Evolutionary conservation across 2,113 vertebrate genomes (phyloP), one percentile per base, ranked within the genome.

Genomic region (Symphodus melops): DNA sequence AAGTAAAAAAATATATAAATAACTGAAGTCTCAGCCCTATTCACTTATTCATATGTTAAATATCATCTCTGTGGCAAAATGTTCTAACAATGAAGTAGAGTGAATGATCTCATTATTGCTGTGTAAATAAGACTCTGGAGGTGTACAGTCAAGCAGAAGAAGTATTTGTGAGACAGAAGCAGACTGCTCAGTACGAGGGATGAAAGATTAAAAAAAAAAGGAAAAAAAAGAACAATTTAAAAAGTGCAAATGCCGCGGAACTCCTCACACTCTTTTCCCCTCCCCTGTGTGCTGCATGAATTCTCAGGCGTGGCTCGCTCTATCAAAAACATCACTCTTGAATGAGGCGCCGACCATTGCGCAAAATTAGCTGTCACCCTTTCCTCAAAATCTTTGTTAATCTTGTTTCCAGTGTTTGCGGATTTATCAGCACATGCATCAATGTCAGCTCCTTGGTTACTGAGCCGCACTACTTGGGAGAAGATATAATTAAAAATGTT

Each of bases 401-500:
- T 99, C 97, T 98, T 95, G 97, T 99, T 99, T 98, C 97, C 96
- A 97, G 96, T 97, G 96, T 98, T 98, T 98, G 96, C 96, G 96
- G 97, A 96, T 98, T 99, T 98, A 98, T 99, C 97, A 98, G 96
- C 97, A 98, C 97, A 99, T 99, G 98, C 96, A 99, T 99, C 97
- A 99, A 97, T 99, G 98, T 99, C 98, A 99, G 94, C 94, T 97
- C 96, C 97, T 98, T 97, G 97, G 96, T 98, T 98, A 98, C 97
- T 96, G 96, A 98, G 96, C 96, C 93, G 93, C 96, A 95, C 93
- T 96, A 96, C 95, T 96, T 96, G 95, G 95, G 95, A 97, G 97
- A 95, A 99, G 97, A 98, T 98, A 98, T 98, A 99, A 99, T 99
- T 99, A 99, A 99, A 94, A 99, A 98, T 97, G 96, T 99, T 99